phyloP scores from a whole-genome alignment of 2,888 invertebrate genomes.

The Halictus quadricinctus region DNA sequence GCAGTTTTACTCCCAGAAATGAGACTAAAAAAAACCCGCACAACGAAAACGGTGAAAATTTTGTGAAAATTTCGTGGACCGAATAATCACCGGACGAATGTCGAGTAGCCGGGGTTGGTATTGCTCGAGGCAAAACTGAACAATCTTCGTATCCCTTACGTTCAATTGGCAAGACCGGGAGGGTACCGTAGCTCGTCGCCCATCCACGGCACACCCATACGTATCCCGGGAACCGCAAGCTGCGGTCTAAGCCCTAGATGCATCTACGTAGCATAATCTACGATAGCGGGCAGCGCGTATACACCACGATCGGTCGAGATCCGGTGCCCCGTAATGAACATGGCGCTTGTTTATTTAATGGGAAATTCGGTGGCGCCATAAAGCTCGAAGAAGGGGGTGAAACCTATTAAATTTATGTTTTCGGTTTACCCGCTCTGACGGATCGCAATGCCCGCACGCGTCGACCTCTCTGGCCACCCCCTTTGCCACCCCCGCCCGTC shows the following conservation, averaged over 20 bases:
- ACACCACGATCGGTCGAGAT: slow-evolving; percentile 66
- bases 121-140: slow-evolving; percentile 2
- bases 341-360: slow-evolving; percentile 82
- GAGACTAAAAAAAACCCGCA: not conserved
- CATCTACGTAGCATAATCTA: slow-evolving; percentile 70
- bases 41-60: not conserved
- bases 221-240: slow-evolving; percentile 69
- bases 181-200: slow-evolving; percentile 23
- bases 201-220: slow-evolving; percentile 51
- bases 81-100: not conserved
- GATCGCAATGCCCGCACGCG: slow-evolving; percentile 80
- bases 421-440: slow-evolving; percentile 82
- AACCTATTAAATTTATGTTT: slow-evolving; percentile 82
- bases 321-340: slow-evolving; percentile 78
- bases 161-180: slow-evolving; percentile 33
- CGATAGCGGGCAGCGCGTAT: slow-evolving; percentile 66
- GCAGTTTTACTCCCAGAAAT: slow-evolving; percentile 23
- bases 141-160: slow-evolving; percentile 45
- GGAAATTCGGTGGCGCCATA: slow-evolving; percentile 82
- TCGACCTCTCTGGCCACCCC: slow-evolving; percentile 68
- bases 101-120: not conserved
- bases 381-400: slow-evolving; percentile 80
- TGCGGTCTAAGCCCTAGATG: slow-evolving; percentile 79
- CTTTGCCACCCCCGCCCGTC: slow-evolving; percentile 38
- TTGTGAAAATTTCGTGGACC: not conserved